These are phyloP conservation scores for Fopius arisanus DNA, from an alignment of 1,140 invertebrate genomes.

Conservation along the genomic window DNA sequence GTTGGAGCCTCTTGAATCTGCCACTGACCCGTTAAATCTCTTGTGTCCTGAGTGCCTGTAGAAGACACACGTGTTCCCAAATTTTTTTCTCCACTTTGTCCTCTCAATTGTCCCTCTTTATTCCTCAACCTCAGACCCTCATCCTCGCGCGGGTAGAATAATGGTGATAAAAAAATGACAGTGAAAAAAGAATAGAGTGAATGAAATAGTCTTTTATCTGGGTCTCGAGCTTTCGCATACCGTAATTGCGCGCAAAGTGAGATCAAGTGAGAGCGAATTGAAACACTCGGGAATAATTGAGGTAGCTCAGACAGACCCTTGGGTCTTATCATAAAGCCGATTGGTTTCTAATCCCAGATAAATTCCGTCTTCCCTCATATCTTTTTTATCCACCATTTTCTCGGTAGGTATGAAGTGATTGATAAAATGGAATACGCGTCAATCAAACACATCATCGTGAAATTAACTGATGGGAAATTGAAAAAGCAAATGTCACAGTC, in stretches of 20 bases:
- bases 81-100: not conserved
- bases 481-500: no score
- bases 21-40: constrained; percentile 3
- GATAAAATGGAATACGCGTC: no score
- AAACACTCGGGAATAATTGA: not conserved
- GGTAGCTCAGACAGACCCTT: not conserved
- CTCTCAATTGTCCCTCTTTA: not conserved
- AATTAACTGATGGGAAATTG: no score
- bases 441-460: no score
- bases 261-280: not conserved
- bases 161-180: not conserved
- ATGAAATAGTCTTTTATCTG: not conserved
- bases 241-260: not conserved
- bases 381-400: not conserved
- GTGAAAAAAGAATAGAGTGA: not conserved
- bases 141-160: no score
- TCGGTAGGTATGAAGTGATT: not conserved
- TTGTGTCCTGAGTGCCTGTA: not conserved
- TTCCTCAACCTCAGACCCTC: not conserved
- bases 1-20: not conserved
- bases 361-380: not conserved
- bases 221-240: not conserved
- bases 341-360: not conserved
- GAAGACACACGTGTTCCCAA: not conserved
- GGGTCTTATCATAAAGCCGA: not conserved